These are phyloP conservation scores for Mimachlamys varia DNA, from an alignment of 2,888 invertebrate species.

Conservation along the genomic window DNA sequence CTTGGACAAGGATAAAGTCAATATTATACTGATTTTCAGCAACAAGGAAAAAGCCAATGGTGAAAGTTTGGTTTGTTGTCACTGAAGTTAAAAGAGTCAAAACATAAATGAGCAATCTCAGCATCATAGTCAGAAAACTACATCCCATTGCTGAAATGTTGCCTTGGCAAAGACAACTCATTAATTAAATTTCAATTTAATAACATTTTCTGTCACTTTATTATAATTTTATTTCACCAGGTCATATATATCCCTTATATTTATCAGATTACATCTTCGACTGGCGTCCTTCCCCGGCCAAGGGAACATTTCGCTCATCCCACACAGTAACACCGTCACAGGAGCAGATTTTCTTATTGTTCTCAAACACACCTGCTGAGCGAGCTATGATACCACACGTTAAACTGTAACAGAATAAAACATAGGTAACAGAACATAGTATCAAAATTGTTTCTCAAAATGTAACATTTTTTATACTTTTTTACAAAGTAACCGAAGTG, in stretches of 20 bases:
- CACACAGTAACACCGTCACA: constrained; percentile 95
- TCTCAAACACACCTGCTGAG: constrained; percentile 93
- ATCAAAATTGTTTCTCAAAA: background rate
- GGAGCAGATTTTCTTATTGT: constrained; percentile 91
- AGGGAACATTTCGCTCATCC: constrained; percentile 87
- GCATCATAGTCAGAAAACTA: too few relatives aligned
- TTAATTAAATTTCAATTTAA: background rate
- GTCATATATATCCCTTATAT: too few relatives aligned
- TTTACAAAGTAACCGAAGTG: background rate
- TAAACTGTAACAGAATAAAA: constrained; percentile 83
- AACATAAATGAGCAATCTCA: too few relatives aligned
- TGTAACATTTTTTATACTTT: background rate
- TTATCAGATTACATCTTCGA: constrained; percentile 47
- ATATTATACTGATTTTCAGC: too few relatives aligned
- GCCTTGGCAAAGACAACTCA: too few relatives aligned
- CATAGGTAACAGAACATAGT: background rate
- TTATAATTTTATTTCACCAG: background rate
- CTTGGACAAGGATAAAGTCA: too few relatives aligned
- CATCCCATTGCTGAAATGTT: too few relatives aligned
- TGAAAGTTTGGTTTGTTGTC: too few relatives aligned
- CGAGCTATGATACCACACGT: constrained; percentile 94
- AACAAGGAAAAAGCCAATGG: too few relatives aligned
- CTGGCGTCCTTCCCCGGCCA: constrained; percentile 62
- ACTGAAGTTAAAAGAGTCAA: too few relatives aligned
- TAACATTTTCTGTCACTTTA: background rate